Conservation (phyloP, 2,888 invertebrate genomes). For the Fragum whitleyi region DNA sequence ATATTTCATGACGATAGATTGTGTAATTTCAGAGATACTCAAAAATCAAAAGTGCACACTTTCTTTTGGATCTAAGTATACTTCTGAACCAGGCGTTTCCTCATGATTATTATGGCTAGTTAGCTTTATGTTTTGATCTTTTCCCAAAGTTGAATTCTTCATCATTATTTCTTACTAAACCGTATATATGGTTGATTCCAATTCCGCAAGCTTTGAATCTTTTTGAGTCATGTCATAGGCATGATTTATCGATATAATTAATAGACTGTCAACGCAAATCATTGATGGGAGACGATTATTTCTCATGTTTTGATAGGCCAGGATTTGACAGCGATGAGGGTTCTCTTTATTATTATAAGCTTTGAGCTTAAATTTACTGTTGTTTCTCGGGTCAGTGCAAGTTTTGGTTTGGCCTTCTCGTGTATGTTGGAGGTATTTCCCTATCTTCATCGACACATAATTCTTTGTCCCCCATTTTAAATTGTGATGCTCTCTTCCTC, state of each 20-base stretch:
- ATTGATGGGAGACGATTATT: conserved; percentile 12
- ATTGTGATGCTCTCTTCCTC: conserved; percentile 24
- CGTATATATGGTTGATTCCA: conserved; percentile 35
- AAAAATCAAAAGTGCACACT: no score
- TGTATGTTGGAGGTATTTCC: conserved; percentile 23
- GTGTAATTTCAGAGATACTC: no score
- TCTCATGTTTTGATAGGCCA: conserved; percentile 12
- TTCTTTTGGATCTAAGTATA: no score
- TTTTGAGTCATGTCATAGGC: background rate
- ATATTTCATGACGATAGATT: no score
- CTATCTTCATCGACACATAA: conserved; percentile 28
- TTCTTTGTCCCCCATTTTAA: conserved; percentile 31
- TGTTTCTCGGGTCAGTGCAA: conserved; percentile 11
- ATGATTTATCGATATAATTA: conserved; percentile 20
- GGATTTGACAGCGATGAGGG: conserved; percentile 15
- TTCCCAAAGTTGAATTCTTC: conserved; percentile 1
- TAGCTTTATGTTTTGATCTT: background rate
- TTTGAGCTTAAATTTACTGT: conserved; percentile 31
- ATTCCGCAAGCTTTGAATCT: conserved; percentile 25
- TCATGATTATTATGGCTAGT: conserved; percentile 32
- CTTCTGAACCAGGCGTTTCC: conserved; percentile 33
- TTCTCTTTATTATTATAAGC: conserved; percentile 25
- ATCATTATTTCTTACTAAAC: conserved; percentile 24
- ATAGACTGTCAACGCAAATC: conserved; percentile 16
- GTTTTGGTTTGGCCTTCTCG: conserved; percentile 38